Evolutionary conservation across 2,797 vertebrate species (phyloP).

Genomic region (Cuniculus paca): DNA sequence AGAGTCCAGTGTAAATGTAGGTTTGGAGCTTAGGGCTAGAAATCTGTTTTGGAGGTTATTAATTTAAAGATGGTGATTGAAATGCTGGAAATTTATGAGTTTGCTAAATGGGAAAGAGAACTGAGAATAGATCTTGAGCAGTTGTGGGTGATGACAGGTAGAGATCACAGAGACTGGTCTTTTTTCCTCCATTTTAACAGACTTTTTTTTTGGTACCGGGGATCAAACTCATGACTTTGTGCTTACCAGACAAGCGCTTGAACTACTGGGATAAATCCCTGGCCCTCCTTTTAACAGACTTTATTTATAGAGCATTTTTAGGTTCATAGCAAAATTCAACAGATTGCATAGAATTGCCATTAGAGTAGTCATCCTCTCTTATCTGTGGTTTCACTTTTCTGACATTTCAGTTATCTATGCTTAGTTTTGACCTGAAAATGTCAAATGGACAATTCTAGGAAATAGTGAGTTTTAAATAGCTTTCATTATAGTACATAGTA

Average conservation of each 20-base stretch:
- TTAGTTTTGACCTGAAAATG: background rate
- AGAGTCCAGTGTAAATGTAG: background rate
- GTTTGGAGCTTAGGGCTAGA: background rate
- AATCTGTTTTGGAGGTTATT: background rate
- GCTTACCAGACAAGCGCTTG: too few relatives aligned
- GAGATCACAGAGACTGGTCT: background rate
- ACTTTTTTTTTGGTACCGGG: too few relatives aligned
- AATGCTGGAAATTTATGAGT: background rate
- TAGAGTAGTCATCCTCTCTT: background rate
- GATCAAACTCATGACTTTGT: too few relatives aligned
- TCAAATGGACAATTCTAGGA: background rate
- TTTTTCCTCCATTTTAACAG: background rate
- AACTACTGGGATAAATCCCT: too few relatives aligned
- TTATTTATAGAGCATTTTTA: conserved; percentile 1
- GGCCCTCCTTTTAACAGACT: background rate
- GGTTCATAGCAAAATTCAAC: background rate
- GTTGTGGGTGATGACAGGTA: background rate
- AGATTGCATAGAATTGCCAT: background rate
- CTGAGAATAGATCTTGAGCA: background rate
- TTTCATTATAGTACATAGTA: background rate
- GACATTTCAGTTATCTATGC: background rate
- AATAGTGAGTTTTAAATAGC: background rate
- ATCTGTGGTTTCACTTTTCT: background rate
- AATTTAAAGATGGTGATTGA: background rate
- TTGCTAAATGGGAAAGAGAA: background rate